Conservation (phyloP, 1,140 invertebrate genomes). For the Hylaeus volcanicus region DNA sequence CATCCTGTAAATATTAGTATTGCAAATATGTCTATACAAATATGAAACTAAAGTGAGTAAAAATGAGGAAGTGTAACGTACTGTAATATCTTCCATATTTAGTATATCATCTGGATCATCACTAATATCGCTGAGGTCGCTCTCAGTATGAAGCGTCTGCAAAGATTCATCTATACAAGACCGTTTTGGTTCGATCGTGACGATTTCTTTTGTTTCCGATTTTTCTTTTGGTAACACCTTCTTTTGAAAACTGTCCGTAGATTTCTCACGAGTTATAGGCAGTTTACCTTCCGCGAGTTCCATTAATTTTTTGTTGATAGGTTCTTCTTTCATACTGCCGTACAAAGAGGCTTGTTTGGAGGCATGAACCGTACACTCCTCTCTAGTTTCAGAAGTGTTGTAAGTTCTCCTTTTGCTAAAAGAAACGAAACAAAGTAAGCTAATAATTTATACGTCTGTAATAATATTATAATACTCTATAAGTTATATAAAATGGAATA, state of each 20-base stretch:
- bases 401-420: slow-evolving; percentile 74
- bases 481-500: slow-evolving; percentile 9
- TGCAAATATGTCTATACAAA: neutral
- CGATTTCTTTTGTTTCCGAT: slow-evolving; percentile 74
- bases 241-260: slow-evolving; percentile 73
- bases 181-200: slow-evolving; percentile 80
- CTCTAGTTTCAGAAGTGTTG: slow-evolving; percentile 72
- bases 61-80: slow-evolving; percentile 49
- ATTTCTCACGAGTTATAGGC: slow-evolving; percentile 74
- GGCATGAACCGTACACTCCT: slow-evolving; percentile 69
- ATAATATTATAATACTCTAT: neutral
- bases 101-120: slow-evolving; percentile 93
- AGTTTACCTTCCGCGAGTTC: slow-evolving; percentile 77
- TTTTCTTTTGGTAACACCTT: slow-evolving; percentile 74
- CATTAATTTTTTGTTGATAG: slow-evolving; percentile 80
- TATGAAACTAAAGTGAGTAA: slow-evolving; percentile 1
- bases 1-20: slow-evolving; percentile 57
- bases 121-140: slow-evolving; percentile 92
- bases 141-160: slow-evolving; percentile 83
- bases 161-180: slow-evolving; percentile 78
- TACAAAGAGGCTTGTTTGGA: slow-evolving; percentile 76
- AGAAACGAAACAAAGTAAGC: slow-evolving; percentile 16
- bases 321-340: slow-evolving; percentile 78
- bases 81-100: slow-evolving; percentile 84
- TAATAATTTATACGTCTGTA: neutral